A percentile compares a stretch with the other conserved stretches of the same genome.
Evolutionary conservation across 2,888 invertebrate species (phyloP).

Genomic region (Nebria brevicollis): DNA sequence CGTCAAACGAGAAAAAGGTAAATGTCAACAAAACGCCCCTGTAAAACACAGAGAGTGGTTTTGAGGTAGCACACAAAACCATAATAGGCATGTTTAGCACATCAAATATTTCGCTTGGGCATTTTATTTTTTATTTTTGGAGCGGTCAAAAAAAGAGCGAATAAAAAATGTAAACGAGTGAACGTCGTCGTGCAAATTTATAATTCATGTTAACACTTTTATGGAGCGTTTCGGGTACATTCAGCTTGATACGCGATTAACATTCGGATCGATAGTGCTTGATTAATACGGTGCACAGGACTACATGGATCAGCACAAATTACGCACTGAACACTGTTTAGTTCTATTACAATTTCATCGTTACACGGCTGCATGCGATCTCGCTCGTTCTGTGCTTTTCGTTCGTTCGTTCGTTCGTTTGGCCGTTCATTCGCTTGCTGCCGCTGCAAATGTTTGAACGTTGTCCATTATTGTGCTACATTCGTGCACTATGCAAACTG

Average conservation of each 20-base stretch:
- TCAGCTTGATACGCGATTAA: constrained; percentile 21
- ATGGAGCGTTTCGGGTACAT: constrained; percentile 30
- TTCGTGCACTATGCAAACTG: constrained; percentile 27
- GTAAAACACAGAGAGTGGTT: constrained; percentile 55
- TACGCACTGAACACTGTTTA: constrained; percentile 45
- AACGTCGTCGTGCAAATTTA: constrained; percentile 35
- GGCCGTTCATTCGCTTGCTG: no score
- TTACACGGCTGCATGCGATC: constrained; percentile 26
- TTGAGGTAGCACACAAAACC: constrained; percentile 63
- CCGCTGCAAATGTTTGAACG: constrained; percentile 38
- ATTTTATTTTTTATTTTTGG: constrained; percentile 56
- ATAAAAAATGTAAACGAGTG: constrained; percentile 24
- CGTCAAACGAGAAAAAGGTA: constrained; percentile 46
- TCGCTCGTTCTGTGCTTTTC: no score
- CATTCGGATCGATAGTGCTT: constrained; percentile 43
- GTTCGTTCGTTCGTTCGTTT: no score
- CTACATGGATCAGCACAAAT: constrained; percentile 44
- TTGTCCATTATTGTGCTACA: constrained; percentile 37
- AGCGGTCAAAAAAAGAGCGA: constrained; percentile 55
- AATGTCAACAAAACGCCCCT: constrained; percentile 44
- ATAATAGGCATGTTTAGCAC: constrained; percentile 63
- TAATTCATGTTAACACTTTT: constrained; percentile 40
- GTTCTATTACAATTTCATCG: constrained; percentile 47
- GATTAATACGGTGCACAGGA: constrained; percentile 43
- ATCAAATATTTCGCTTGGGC: constrained; percentile 61